Percentiles rank a stretch among this genome's conserved stretches.
Conservation (phyloP, 2,113 vertebrate species). For the Brachirus orientalis region DNA sequence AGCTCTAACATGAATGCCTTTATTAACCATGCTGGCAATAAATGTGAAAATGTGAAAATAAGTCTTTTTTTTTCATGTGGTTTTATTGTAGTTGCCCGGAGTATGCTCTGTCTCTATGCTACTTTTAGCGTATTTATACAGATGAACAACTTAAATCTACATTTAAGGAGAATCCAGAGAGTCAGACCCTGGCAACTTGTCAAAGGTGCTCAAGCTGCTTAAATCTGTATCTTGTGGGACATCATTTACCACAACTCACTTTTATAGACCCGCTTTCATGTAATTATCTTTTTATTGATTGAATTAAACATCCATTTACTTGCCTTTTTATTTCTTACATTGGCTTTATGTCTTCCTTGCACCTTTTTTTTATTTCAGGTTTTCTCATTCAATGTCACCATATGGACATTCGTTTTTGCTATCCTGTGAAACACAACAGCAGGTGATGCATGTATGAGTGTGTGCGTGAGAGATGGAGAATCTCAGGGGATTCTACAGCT, state of each 20-base stretch:
- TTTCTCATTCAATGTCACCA: background rate
- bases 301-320: background rate
- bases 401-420: background rate
- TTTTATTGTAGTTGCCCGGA: background rate
- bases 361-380: constrained; percentile 6
- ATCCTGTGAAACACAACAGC: constrained; percentile 2
- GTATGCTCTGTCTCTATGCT: background rate
- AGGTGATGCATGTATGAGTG: background rate
- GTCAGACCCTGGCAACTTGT: constrained; percentile 1
- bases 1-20: constrained; percentile 57
- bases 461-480: constrained; percentile 3
- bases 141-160: constrained; percentile 9
- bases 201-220: background rate
- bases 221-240: constrained; percentile 22
- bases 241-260: constrained; percentile 24
- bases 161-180: background rate
- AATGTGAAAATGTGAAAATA: constrained; percentile 35
- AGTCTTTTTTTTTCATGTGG: background rate
- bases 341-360: background rate
- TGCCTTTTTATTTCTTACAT: background rate
- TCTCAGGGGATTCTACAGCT: constrained; percentile 33
- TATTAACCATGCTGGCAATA: constrained; percentile 54
- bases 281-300: constrained; percentile 47
- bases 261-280: constrained; percentile 36
- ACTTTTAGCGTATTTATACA: constrained; percentile 6